A percentile compares a stretch with the other conserved stretches of the same genome.
Evolutionary conservation across 2,113 vertebrate genomes (phyloP).

Genomic region (Glareola pratincola): DNA sequence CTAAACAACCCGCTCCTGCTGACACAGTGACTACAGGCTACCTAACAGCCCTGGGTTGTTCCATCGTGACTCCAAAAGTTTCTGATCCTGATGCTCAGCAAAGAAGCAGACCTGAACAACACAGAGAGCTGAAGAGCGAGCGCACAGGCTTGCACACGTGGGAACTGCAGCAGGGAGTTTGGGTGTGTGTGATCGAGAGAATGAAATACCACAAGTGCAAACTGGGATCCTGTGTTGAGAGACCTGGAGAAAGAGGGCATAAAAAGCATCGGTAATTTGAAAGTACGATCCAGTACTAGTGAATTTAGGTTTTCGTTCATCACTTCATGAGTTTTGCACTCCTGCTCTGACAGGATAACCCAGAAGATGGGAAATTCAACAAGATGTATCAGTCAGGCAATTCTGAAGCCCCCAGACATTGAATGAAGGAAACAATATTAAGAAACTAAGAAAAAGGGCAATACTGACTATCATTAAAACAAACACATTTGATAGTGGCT

Average conservation of each 20-base stretch:
- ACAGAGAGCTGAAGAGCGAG: too few species aligned
- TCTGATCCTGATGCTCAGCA: not conserved
- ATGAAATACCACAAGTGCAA: not conserved
- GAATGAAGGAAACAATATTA: not conserved
- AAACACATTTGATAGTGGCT: not conserved
- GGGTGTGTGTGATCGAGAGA: accelerated
- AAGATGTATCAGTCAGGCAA: not conserved
- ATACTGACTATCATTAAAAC: not conserved
- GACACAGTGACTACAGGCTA: not conserved
- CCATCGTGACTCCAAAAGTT: not conserved
- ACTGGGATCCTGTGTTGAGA: too few species aligned
- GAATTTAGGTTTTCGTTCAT: not conserved
- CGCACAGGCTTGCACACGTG: accelerated
- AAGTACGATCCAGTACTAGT: accelerated
- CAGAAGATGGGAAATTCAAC: not conserved
- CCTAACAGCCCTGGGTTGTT: not conserved
- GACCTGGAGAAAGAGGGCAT: not conserved
- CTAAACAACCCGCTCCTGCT: not conserved
- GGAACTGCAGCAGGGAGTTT: not conserved
- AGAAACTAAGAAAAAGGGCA: not conserved
- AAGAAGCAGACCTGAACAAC: not conserved
- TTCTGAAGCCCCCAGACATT: not conserved
- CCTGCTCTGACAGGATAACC: not conserved
- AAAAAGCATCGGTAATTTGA: not conserved
- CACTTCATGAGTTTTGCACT: not conserved